Conservation (phyloP, 2,113 vertebrate genomes). For the Melospiza georgiana region DNA sequence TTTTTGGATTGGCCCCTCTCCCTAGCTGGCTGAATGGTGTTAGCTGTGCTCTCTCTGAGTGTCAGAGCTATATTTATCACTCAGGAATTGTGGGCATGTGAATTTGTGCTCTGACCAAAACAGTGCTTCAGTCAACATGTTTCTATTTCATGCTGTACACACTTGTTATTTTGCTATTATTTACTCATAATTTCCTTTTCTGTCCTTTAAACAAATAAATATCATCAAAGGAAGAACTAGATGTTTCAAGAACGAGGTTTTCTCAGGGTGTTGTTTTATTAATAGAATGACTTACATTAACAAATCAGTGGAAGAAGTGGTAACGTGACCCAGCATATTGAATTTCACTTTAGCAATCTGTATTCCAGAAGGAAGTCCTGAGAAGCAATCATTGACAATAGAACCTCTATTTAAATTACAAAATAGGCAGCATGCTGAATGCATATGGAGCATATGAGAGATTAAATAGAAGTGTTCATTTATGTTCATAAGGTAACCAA, state of each 20-base stretch:
- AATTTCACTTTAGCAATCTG: conserved; percentile 20
- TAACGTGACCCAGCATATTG: conserved; percentile 1
- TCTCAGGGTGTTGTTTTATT: neutral
- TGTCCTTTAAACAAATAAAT: neutral
- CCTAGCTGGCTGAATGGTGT: neutral
- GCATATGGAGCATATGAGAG: neutral
- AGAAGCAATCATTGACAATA: conserved; percentile 18
- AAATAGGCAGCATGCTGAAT: neutral
- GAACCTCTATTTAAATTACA: conserved; percentile 36
- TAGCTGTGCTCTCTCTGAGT: neutral
- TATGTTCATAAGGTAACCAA: neutral
- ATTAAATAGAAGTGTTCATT: neutral
- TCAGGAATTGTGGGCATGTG: neutral
- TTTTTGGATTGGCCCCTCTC: neutral
- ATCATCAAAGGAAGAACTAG: neutral
- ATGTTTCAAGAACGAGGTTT: neutral
- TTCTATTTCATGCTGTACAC: neutral
- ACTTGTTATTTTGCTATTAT: neutral
- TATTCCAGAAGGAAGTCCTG: conserved; percentile 34
- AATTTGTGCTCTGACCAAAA: neutral
- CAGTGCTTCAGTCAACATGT: neutral
- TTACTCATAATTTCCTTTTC: neutral
- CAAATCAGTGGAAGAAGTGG: conserved; percentile 17
- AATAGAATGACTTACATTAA: neutral
- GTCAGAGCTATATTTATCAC: conserved; percentile 26